phyloP scores from a whole-genome alignment of 2,797 vertebrate genomes.

The Sandelia bainsii region DNA sequence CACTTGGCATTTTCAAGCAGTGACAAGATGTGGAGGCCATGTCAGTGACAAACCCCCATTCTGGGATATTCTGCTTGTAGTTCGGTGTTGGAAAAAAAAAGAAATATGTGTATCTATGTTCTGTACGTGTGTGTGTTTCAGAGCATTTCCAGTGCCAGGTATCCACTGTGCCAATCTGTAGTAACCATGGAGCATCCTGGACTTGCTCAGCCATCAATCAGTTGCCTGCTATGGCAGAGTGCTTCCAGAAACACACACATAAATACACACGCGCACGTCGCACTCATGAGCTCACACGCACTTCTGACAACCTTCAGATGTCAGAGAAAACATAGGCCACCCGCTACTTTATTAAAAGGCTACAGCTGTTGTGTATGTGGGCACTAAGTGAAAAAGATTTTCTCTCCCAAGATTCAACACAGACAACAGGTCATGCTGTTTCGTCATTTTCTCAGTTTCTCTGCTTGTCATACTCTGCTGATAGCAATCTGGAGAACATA shows the following conservation, averaged over 20 bases:
- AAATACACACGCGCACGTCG: not conserved
- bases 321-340: conserved; percentile 55
- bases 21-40: conserved; percentile 70
- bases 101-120: conserved; percentile 40
- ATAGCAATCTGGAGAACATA: conserved; percentile 55
- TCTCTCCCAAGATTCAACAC: conserved; percentile 36
- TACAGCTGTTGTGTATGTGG: conserved; percentile 64
- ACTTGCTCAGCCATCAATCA: conserved; percentile 80
- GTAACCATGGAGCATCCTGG: conserved; percentile 73
- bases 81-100: conserved; percentile 32
- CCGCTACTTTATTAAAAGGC: conserved; percentile 70
- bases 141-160: conserved; percentile 64
- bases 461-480: conserved; percentile 48
- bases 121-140: conserved; percentile 28
- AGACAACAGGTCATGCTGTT: conserved; percentile 60
- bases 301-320: conserved; percentile 44
- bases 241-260: conserved; percentile 32
- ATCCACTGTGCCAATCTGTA: conserved; percentile 81
- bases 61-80: conserved; percentile 56
- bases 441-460: conserved; percentile 49
- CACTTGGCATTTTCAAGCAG: conserved; percentile 66
- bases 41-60: conserved; percentile 59
- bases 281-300: conserved; percentile 2
- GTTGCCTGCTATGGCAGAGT: conserved; percentile 63
- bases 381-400: conserved; percentile 23